Conservation (phyloP, 2,888 invertebrate species). For the Drosophila subsilvestris region DNA sequence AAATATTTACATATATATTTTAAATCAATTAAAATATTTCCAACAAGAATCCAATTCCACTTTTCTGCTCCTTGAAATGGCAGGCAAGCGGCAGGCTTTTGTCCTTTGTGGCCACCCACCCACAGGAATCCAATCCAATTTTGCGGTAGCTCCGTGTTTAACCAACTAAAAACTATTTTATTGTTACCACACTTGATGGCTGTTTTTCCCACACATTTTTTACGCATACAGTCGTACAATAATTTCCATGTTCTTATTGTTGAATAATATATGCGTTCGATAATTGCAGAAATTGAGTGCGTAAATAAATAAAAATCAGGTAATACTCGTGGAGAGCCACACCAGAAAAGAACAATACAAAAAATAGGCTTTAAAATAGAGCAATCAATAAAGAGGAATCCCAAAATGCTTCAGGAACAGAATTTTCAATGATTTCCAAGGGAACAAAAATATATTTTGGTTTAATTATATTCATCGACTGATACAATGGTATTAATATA, state of each 20-base stretch:
- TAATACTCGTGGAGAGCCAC: not conserved
- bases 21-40: conserved; percentile 61
- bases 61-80: conserved; percentile 23
- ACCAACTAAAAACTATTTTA: conserved; percentile 58
- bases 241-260: not conserved
- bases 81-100: not conserved
- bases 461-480: not conserved
- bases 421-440: too few relatives aligned
- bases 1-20: conserved; percentile 43
- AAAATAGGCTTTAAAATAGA: not conserved
- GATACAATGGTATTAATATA: too few relatives aligned
- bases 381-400: not conserved
- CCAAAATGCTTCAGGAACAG: not conserved
- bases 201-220: conserved; percentile 12
- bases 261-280: not conserved
- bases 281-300: not conserved
- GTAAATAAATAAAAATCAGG: not conserved
- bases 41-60: conserved; percentile 21
- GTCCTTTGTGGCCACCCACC: not conserved
- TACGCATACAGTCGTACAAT: not conserved
- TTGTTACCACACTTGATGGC: conserved; percentile 28
- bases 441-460: not conserved
- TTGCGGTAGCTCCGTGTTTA: conserved; percentile 48
- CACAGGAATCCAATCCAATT: conserved; percentile 23
- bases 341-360: not conserved